Evolutionary conservation across 2,113 vertebrate genomes (phyloP), one percentile per base, ranked within the genome.

Genomic region (Phalacrocorax pelagicus): DNA sequence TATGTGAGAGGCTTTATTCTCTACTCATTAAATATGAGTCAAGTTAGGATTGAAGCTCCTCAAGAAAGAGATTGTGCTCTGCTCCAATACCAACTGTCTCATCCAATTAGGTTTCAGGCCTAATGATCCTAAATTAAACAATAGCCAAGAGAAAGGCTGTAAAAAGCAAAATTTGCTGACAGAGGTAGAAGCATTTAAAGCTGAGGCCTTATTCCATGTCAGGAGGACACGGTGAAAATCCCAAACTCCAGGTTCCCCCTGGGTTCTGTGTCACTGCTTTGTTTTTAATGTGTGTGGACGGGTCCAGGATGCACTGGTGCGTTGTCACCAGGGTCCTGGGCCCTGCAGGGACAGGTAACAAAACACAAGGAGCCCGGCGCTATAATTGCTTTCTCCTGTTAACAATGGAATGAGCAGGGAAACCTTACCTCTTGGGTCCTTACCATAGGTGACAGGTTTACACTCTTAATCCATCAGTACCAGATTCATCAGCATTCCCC

Each of bases 291-390:
- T 22, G 9, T 52, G 11, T 18, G 14, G 19, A 44, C 0, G 0
- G 30, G 36, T 54, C 38, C 42, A 74, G 38, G 30, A 15, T 6
- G 22, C 21, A 15, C 15, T 0, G 2, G 5, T n/a, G 27, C 2
- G 3, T 17, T 54, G 23, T 66, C 54, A 72, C 19, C 49, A 12
- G 11, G 8, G 12, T n/a, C 16, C 38, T 71, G 52, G 42, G 40
- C 18, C 65, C 47, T 90, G 20, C 20, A 44, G 49, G 34, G 38
- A 11, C 47, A 67, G 6, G 8, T 9, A 15, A 15, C 3, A 44
- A 29, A 34, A 18, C 36, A 58, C 9, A 19, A 40, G 24, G 21
- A 58, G 24, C 7, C n/a, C 0, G 1, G 7, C 1, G 1, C 3
- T 72, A 5, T 5, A 17, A 46, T 3, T 23, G 3, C 10, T 34